Percentiles rank a stretch among this genome's conserved stretches.
Conservation (phyloP, 2,888 invertebrate species). For the Cremastinae sp. region DNA sequence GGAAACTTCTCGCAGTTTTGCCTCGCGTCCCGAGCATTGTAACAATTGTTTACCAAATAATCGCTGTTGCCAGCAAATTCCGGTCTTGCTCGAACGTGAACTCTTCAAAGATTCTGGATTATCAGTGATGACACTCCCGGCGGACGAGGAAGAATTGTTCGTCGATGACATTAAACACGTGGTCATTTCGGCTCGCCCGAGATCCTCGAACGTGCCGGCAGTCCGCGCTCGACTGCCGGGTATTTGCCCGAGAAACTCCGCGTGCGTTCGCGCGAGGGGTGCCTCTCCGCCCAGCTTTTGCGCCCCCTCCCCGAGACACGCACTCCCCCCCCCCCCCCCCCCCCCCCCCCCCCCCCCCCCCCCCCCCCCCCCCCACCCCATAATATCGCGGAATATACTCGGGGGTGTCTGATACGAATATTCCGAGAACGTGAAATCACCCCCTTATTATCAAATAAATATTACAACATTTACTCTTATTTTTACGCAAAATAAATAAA, state of each 20-base stretch:
- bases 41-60: constrained; percentile 76
- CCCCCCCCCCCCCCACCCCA: constrained; percentile 15
- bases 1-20: constrained; percentile 59
- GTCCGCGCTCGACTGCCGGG: constrained; percentile 69
- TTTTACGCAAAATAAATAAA: no score
- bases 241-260: constrained; percentile 37
- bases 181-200: constrained; percentile 57
- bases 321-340: constrained; percentile 7
- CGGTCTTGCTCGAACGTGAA: constrained; percentile 34
- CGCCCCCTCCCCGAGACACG: constrained; percentile 3
- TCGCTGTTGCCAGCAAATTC: constrained; percentile 74
- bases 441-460: constrained; percentile 12
- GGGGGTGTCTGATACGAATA: constrained; percentile 6
- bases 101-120: constrained; percentile 41
- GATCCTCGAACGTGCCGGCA: constrained; percentile 52
- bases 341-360: constrained; percentile 11
- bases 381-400: background rate
- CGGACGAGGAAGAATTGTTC: constrained; percentile 22
- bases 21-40: constrained; percentile 64
- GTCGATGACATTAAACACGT: constrained; percentile 58
- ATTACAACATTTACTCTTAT: no score
- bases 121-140: background rate
- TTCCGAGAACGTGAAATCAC: constrained; percentile 21
- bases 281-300: constrained; percentile 22
- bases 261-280: constrained; percentile 38